Conservation (phyloP, 2,797 vertebrate species). For the Syngnathus rostellatus region DNA sequence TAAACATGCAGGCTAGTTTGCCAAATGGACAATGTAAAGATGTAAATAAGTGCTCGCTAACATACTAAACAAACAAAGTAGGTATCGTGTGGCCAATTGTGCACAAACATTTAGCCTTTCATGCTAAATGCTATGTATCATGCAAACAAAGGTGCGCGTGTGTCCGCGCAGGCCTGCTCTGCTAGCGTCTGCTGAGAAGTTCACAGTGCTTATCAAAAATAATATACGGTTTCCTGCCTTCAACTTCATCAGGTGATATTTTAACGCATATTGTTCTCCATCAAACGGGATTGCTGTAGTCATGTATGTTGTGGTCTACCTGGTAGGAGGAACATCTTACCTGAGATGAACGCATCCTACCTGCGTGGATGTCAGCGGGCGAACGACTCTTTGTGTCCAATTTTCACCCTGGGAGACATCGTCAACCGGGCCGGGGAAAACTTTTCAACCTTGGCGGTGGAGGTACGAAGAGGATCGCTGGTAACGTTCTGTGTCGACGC, state of each 20-base stretch:
- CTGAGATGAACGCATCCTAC: slow-evolving; percentile 63
- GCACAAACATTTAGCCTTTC: neutral
- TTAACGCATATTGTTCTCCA: neutral
- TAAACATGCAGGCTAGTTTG: too few relatives aligned
- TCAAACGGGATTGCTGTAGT: neutral
- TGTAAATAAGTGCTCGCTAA: too few relatives aligned
- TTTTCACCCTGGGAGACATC: slow-evolving; percentile 79
- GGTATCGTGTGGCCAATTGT: too few relatives aligned
- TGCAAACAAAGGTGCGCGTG: neutral
- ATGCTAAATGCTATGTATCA: neutral
- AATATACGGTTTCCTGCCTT: slow-evolving; percentile 80
- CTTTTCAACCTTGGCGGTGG: slow-evolving; percentile 74
- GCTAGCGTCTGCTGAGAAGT: slow-evolving; percentile 79
- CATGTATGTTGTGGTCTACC: neutral
- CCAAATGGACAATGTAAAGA: too few relatives aligned
- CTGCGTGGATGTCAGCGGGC: slow-evolving; percentile 61
- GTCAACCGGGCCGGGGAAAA: slow-evolving; percentile 71
- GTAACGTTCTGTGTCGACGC: neutral
- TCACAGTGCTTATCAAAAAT: slow-evolving; percentile 85
- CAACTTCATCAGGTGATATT: slow-evolving; percentile 72
- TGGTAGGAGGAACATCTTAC: slow-evolving; percentile 75
- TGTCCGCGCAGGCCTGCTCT: slow-evolving; percentile 62
- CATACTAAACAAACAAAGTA: too few relatives aligned
- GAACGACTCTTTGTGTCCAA: slow-evolving; percentile 69
- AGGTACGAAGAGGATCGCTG: slow-evolving; percentile 55